Conservation (phyloP, 2,797 vertebrate species). For the Chloroceryle inda region DNA sequence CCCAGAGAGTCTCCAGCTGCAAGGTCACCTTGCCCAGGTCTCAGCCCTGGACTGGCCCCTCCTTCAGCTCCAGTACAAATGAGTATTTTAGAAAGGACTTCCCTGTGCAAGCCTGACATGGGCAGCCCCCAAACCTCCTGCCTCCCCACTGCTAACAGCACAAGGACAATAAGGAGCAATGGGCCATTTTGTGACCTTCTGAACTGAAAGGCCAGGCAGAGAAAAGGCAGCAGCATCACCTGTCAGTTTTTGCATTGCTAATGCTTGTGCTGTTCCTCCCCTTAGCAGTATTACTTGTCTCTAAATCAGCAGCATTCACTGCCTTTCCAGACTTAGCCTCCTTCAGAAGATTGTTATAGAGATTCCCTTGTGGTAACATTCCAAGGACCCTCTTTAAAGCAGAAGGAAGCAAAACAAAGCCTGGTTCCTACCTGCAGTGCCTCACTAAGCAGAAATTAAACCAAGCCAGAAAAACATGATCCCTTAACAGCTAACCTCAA, state of each 20-base stretch:
- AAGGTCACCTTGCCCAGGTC: background rate
- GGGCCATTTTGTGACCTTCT: background rate
- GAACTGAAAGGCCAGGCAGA: background rate
- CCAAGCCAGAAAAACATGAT: background rate
- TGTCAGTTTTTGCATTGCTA: background rate
- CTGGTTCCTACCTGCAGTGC: background rate
- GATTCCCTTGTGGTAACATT: accelerated
- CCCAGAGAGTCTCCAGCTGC: background rate
- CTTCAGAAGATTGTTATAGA: background rate
- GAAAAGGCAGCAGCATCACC: background rate
- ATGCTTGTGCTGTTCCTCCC: background rate
- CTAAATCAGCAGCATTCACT: accelerated
- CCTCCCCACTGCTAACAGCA: background rate
- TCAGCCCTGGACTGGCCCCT: background rate
- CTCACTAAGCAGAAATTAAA: background rate
- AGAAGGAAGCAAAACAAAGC: background rate
- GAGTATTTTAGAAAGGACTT: background rate
- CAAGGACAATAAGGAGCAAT: accelerated
- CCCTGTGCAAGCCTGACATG: background rate
- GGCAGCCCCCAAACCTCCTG: background rate
- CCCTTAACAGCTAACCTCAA: background rate
- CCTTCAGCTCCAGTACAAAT: background rate
- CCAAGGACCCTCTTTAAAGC: background rate
- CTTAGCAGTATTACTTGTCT: background rate
- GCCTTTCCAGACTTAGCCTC: background rate